Percentiles rank a stretch among this genome's conserved stretches.
Evolutionary conservation across 2,888 invertebrate species (phyloP).

Genomic region (Dysmachus trigonus): DNA sequence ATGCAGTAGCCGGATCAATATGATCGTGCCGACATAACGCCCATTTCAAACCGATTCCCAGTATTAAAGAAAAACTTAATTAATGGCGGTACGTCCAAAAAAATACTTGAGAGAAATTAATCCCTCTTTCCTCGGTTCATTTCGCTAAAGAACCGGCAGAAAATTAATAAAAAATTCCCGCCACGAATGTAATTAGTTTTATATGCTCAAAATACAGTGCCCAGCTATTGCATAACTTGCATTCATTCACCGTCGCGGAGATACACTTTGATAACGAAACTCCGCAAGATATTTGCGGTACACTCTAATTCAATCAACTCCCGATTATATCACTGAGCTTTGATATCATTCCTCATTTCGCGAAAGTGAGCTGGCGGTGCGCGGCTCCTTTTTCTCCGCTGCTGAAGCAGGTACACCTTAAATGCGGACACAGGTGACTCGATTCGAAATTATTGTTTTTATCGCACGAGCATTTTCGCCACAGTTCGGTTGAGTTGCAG

Average conservation of each 20-base stretch:
- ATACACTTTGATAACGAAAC: neutral
- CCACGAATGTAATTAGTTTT: neutral
- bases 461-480: neutral
- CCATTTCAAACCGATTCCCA: neutral
- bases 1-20: neutral
- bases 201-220: neutral
- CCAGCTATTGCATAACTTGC: neutral
- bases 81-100: neutral
- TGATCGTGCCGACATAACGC: neutral
- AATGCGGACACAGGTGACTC: neutral
- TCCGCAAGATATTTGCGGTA: neutral
- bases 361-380: neutral
- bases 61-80: neutral
- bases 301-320: neutral
- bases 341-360: neutral
- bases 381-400: neutral
- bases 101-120: neutral
- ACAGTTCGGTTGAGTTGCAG: neutral
- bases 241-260: neutral
- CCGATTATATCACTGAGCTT: neutral
- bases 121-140: neutral
- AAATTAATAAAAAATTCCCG: neutral
- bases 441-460: neutral
- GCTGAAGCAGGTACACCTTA: neutral
- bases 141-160: neutral